These are phyloP conservation scores for Agapornis roseicollis DNA, from an alignment of 2,113 vertebrate genomes.

Conservation along the genomic window DNA sequence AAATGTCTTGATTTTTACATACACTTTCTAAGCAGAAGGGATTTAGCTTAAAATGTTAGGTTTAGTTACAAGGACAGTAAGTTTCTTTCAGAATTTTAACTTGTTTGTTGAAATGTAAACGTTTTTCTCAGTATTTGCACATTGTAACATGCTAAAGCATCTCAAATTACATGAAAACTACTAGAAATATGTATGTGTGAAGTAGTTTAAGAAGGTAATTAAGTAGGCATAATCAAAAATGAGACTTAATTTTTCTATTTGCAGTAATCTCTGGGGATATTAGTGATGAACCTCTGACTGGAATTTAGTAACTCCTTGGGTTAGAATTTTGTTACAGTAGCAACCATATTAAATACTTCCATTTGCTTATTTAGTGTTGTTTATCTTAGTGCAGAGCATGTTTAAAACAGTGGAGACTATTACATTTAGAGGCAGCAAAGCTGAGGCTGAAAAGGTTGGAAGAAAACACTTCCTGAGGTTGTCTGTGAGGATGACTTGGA, in stretches of 20 bases:
- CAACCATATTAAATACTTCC: not conserved
- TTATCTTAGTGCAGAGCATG: not conserved
- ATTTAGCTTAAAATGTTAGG: not conserved
- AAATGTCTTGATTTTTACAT: not conserved
- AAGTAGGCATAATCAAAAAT: not conserved
- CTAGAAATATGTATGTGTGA: not conserved
- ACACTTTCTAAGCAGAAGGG: not conserved
- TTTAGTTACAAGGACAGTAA: not conserved
- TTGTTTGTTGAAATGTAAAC: not conserved
- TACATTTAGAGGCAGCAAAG: not conserved
- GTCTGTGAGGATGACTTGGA: not conserved
- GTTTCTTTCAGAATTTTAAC: not conserved
- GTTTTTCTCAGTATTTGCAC: not conserved
- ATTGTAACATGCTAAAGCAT: not conserved
- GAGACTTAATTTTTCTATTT: not conserved
- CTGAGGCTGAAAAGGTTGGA: not conserved
- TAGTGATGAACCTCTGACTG: not conserved
- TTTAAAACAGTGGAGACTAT: not conserved
- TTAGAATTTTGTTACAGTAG: not conserved
- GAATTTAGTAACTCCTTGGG: not conserved
- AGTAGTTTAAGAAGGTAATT: not conserved
- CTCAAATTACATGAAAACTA: not conserved
- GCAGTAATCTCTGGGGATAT: not conserved
- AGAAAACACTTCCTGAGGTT: not conserved
- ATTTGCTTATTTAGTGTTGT: not conserved